These are phyloP conservation scores for Cataglyphis livida DNA, from an alignment of 2,888 invertebrate species.

Conservation along the genomic window DNA sequence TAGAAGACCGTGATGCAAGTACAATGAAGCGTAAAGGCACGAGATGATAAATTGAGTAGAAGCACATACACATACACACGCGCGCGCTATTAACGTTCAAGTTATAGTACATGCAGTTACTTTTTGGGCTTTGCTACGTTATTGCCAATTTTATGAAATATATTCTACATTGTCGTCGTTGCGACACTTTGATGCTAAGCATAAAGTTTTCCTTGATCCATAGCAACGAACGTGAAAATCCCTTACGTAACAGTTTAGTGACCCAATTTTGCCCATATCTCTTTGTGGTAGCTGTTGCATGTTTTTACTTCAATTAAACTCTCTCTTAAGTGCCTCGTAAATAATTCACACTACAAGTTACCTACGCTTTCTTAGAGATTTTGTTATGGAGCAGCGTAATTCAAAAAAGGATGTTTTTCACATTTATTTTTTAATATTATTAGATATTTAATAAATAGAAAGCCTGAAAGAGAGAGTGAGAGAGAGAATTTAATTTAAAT, in stretches of 20 bases:
- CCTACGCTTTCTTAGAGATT: background rate
- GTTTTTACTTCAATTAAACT: slow-evolving; percentile 3
- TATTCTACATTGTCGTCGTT: background rate
- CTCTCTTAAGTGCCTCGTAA: slow-evolving; percentile 23
- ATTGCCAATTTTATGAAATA: background rate
- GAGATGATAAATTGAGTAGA: slow-evolving; percentile 15
- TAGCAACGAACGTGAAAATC: background rate
- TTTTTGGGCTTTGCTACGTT: background rate
- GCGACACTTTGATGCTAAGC: background rate
- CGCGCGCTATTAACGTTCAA: background rate
- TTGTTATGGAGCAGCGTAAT: background rate
- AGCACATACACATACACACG: background rate
- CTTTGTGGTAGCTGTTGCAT: background rate
- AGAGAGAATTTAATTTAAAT: background rate
- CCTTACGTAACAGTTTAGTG: slow-evolving; percentile 10
- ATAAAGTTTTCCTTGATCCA: slow-evolving; percentile 5
- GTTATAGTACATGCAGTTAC: background rate
- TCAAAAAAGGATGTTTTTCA: background rate
- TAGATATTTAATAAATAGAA: slow-evolving; percentile 2
- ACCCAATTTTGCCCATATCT: background rate
- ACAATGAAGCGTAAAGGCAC: background rate
- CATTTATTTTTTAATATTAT: slow-evolving; percentile 9
- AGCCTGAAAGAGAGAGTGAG: background rate
- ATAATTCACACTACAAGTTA: background rate
- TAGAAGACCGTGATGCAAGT: slow-evolving; percentile 6